phyloP scores from a whole-genome alignment of 92 coral and sea anemone genomes.

The Diadumene lineata region DNA sequence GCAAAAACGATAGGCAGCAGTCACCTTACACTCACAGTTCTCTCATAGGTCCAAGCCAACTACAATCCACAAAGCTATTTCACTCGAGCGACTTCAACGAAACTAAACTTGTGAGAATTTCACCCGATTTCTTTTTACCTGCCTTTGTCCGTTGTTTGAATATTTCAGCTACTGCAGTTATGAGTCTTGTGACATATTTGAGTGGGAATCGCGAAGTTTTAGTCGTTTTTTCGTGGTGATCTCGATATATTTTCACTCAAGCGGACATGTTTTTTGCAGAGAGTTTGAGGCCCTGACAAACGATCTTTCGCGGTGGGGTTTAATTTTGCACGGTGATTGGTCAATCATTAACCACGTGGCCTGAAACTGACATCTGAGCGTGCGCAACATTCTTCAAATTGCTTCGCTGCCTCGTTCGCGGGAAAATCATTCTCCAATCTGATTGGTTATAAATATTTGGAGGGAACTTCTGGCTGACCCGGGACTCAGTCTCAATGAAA shows the following conservation, averaged over 20 bases:
- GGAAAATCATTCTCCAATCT: conserved; percentile 65
- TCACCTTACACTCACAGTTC: conserved; percentile 55
- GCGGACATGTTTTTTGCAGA: conserved; percentile 99
- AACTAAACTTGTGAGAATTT: conserved; percentile 33
- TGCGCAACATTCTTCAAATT: conserved; percentile 79
- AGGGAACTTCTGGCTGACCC: conserved; percentile 69
- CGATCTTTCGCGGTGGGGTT: conserved; percentile 99
- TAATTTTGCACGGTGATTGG: conserved; percentile 97
- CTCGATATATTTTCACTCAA: conserved; percentile 55
- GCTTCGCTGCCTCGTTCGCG: conserved; percentile 99
- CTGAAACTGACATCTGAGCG: conserved; percentile 56
- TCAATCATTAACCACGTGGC: conserved; percentile 93
- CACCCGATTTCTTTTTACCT: conserved; percentile 42
- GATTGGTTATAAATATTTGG: conserved; percentile 72
- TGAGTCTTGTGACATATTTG: conserved; percentile 42
- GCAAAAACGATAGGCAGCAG: conserved; percentile 17
- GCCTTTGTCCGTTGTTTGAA: conserved; percentile 23
- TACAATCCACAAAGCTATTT: conserved; percentile 48
- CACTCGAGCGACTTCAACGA: conserved; percentile 12
- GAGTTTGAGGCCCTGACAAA: conserved; percentile 98
- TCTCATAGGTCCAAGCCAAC: conserved; percentile 76
- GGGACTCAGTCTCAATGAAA: conserved; percentile 29
- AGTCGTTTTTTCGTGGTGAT: conserved; percentile 27
- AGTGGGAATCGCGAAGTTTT: conserved; percentile 33
- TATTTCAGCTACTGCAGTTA: conserved; percentile 47